Base-by-base conservation (phyloP, 1,140 invertebrate genomes). In the Lepidurus arcticus region DNA sequence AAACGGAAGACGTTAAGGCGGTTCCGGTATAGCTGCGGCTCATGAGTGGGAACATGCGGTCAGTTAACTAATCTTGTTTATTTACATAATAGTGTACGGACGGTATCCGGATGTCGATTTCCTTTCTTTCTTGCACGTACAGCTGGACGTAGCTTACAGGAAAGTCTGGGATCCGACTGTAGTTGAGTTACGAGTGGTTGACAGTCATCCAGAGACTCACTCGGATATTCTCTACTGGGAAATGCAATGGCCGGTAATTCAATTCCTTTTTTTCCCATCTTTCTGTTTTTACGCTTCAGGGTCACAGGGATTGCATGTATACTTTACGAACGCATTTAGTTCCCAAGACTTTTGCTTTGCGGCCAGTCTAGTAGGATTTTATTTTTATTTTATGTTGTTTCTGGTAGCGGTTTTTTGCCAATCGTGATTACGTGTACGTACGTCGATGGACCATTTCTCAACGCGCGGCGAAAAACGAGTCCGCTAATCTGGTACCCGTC, bases 171-270 rank as follows among this genome's bases (percentile, higher is more conserved):
- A 95, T 85, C 84, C 87, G 0, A 92, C 92, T n/a, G 93, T 92
- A 1, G 87, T 92, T 9, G 85, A 90, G 76, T 85, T 95, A 65
- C 85, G 89, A 80, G 85, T 92, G 42, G 86, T 93, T 73, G 91
- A 92, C 81, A 87, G 88, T 26, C 90, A 94, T 83, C 88, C 88
- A 21, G 81, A 81, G 16, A 82, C 82, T 81, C 77, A 85, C 78
- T 90, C 89, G 76, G 92, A 94, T 85, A 84, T 94, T 42, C 87
- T 95, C 76, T 94, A 95, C 82, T 96, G 93, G 93, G 93, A 94
- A 86, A 92, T 94, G 84, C 86, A 91, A 80, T 95, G 93, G 92
- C 93, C 94, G 81, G 91, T 92, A 85, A 88, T 88, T 87, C 78
- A 76, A 4, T 34, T 34, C 34, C 47, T 42, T 75, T 43, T 42